Evolutionary conservation across 2,797 vertebrate genomes (phyloP).

Genomic region (Enteromius viviparus): DNA sequence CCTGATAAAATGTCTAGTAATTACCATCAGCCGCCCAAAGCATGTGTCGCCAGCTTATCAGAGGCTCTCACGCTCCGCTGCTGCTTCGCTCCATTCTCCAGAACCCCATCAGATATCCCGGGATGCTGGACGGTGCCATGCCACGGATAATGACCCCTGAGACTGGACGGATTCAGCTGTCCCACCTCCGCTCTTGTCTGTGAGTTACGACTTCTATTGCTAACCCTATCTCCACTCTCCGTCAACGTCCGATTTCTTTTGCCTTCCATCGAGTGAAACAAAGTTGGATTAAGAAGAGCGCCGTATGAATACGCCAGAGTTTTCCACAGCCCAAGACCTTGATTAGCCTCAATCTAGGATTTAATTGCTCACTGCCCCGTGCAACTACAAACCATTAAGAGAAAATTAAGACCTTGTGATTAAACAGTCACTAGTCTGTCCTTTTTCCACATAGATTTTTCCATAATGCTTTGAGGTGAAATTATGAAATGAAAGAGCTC

Average conservation of each 20-base stretch:
- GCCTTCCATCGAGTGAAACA: neutral
- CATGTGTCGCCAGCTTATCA: constrained; percentile 49
- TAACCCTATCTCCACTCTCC: neutral
- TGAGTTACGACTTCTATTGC: constrained; percentile 17
- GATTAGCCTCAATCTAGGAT: constrained; percentile 43
- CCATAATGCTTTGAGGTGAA: constrained; percentile 6
- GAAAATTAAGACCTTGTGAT: constrained; percentile 14
- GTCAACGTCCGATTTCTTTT: constrained; percentile 2
- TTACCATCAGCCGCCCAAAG: constrained; percentile 27
- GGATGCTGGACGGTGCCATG: neutral
- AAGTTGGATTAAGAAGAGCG: constrained; percentile 25
- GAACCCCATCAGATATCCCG: constrained; percentile 36
- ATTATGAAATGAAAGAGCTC: neutral
- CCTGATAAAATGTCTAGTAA: constrained; percentile 46
- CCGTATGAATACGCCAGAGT: constrained; percentile 30
- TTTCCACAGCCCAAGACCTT: constrained; percentile 38
- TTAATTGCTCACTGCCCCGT: constrained; percentile 38
- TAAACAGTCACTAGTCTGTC: neutral
- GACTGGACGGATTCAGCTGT: neutral
- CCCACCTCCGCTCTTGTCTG: neutral
- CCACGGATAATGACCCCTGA: neutral
- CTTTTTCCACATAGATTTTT: neutral
- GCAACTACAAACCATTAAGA: constrained; percentile 27
- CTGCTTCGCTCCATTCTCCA: neutral
- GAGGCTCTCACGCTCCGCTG: constrained; percentile 10